Conservation (phyloP, 2,113 vertebrate species). For the Tachysurus vachellii region DNA sequence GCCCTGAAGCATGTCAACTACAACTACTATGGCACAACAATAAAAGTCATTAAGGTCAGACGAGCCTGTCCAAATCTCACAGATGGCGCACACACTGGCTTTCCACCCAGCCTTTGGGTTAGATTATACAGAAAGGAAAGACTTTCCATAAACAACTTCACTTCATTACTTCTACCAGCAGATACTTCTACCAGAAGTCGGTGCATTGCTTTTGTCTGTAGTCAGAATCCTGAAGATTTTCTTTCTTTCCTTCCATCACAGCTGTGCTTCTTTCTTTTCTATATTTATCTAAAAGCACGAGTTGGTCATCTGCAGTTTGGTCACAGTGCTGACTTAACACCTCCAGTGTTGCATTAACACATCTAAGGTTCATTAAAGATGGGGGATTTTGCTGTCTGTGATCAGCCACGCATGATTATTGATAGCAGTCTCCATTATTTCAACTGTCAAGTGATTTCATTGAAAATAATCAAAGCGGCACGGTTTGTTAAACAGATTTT, state of each 20-base stretch:
- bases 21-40: background rate
- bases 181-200: too few relatives aligned
- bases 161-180: background rate
- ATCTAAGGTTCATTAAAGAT: background rate
- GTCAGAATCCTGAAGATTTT: background rate
- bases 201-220: background rate
- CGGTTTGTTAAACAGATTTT: slow-evolving; percentile 44
- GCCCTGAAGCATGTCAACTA: slow-evolving; percentile 40
- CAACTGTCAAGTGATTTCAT: slow-evolving; percentile 41
- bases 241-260: slow-evolving; percentile 12
- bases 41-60: slow-evolving; percentile 45
- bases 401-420: slow-evolving; percentile 36
- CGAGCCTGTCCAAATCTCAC: slow-evolving; percentile 39
- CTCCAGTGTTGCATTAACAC: slow-evolving; percentile 7
- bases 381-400: background rate
- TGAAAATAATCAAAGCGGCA: slow-evolving; percentile 47
- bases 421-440: slow-evolving; percentile 41
- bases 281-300: background rate
- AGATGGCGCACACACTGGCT: slow-evolving; percentile 42
- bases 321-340: background rate
- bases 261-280: background rate
- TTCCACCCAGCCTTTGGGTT: background rate
- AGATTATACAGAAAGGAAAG: background rate
- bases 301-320: background rate
- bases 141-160: background rate